Evolutionary conservation across 1,140 invertebrate genomes (phyloP), one percentile per base, ranked within the genome.

Genomic region (Microplitis demolitor): DNA sequence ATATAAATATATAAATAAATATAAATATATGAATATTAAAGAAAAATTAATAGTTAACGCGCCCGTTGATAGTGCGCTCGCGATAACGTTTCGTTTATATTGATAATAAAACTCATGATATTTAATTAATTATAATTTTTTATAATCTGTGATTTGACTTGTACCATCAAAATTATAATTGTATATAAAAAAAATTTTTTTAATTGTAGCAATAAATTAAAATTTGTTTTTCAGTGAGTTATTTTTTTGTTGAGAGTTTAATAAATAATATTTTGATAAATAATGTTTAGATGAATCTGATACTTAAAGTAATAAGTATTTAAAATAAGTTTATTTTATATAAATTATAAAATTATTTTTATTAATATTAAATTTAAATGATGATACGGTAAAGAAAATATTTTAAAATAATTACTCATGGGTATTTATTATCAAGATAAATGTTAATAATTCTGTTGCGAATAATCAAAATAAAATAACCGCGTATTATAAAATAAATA

Each of bases 401-500:
- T 39, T 39, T 45, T 45, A 24, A 24, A 24, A 24, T 1, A 24
- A n/a, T 39, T 3, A 9, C 11, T 45, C 39, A 45, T 45, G 39
- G 6, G 39, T 11, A 24, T 45, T 45, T 45, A 45, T 45, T 45
- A 16, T 54, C n/a, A n/a, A 54, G 3, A 16, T n/a, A 54, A 54
- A 14, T 54, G 53, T 54, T n/a, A 54, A 54, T 6, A 45, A 45
- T 45, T 54, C 16, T 54, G n/a, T 13, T 60, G 35, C 33, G 39
- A 66, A 60, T 31, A 66, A 72, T 61, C 64, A 75, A 71, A 68
- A 39, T 54, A 34, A 66, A 70, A 72, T 69, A 45, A 77, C 60
- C 72, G 67, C 71, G 74, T 70, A 69, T 75, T 76, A 60, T 58
- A 16, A 66, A 33, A 60, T 67, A 76, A 72, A 78, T 73, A 74